Percentiles rank a stretch among this genome's conserved stretches.
phyloP scores from a whole-genome alignment of 2,113 vertebrate species.

The Craseonycteris thonglongyai region DNA sequence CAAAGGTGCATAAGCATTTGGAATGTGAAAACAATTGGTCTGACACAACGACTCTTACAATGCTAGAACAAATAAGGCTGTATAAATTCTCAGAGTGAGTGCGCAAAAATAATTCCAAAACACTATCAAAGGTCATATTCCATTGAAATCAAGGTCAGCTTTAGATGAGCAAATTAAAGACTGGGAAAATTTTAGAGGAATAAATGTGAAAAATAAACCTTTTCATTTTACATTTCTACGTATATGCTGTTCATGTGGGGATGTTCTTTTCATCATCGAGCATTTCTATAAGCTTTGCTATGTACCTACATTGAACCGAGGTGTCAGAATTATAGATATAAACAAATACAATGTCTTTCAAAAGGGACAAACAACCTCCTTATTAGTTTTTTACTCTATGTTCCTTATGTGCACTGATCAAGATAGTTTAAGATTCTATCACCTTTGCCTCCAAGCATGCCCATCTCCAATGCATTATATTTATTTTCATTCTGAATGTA shows the following conservation, averaged over 20 bases:
- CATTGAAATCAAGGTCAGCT: neutral
- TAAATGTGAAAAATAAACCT: neutral
- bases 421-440: neutral
- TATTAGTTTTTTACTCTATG: neutral
- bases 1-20: neutral
- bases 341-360: neutral
- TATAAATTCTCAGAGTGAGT: neutral
- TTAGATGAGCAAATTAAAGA: neutral
- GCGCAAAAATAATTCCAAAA: neutral
- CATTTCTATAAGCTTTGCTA: neutral
- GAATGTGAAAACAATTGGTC: neutral
- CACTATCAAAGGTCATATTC: neutral
- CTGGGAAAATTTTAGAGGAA: neutral
- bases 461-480: constrained; percentile 42
- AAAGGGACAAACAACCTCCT: neutral
- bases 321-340: neutral
- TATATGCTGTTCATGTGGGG: too few species aligned
- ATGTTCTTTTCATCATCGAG: neutral
- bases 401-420: neutral
- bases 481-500: constrained; percentile 34
- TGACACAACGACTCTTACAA: neutral
- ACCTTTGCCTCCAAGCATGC: constrained; percentile 16
- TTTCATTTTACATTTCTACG: neutral
- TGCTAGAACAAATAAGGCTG: neutral
- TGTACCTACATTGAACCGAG: neutral